Evolutionary conservation across 1,140 invertebrate genomes (phyloP).

Genomic region (Patella vulgata): DNA sequence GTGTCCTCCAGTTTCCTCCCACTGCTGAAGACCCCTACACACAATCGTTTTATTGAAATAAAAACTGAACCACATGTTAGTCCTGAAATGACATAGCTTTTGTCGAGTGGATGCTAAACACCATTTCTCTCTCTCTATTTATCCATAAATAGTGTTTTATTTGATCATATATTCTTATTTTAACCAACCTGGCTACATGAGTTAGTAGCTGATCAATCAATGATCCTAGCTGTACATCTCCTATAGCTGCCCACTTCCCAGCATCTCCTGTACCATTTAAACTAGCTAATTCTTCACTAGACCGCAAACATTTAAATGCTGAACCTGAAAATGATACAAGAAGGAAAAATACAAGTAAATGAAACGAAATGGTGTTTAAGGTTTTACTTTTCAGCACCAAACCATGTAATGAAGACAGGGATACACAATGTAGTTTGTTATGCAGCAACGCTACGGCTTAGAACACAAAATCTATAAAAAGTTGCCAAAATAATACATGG

Average conservation of each 20-base stretch:
- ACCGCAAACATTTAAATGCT: conserved; percentile 52
- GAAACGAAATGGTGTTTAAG: background rate
- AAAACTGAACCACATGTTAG: no score
- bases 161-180: no score
- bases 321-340: conserved; percentile 42
- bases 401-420: background rate
- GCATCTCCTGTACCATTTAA: conserved; percentile 44
- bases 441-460: no score
- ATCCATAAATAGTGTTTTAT: no score
- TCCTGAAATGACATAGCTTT: no score
- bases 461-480: no score
- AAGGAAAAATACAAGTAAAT: background rate
- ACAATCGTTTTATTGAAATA: no score
- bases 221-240: conserved; percentile 63
- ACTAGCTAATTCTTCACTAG: conserved; percentile 39
- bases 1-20: no score
- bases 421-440: background rate
- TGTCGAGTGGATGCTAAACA: no score
- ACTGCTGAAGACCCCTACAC: no score
- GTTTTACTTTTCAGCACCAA: background rate
- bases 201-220: conserved; percentile 74
- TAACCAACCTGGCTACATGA: conserved; percentile 74
- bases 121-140: no score
- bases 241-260: conserved; percentile 57
- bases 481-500: no score